Conservation (phyloP, 2,888 invertebrate genomes). For the Diploptera punctata region DNA sequence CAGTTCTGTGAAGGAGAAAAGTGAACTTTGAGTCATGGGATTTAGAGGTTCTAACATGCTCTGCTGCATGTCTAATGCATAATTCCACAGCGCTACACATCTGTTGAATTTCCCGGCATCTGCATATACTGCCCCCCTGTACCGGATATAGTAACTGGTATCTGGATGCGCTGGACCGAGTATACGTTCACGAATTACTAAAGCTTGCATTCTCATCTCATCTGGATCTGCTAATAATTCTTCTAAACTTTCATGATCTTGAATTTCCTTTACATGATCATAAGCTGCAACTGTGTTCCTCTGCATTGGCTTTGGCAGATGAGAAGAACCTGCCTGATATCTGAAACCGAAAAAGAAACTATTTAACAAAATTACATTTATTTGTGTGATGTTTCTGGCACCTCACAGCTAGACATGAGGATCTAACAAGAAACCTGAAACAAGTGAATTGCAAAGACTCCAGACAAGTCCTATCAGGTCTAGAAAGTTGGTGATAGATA, state of each 20-base stretch:
- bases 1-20: conserved; percentile 94
- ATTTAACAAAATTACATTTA: too few relatives aligned
- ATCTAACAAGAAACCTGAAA: too few relatives aligned
- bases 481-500: too few relatives aligned
- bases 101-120: conserved; percentile 89
- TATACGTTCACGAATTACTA: conserved; percentile 91
- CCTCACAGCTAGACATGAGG: too few relatives aligned
- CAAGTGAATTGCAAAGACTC: too few relatives aligned
- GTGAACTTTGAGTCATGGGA: conserved; percentile 93
- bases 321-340: conserved; percentile 66
- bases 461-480: too few relatives aligned
- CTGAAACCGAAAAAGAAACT: too few relatives aligned
- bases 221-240: conserved; percentile 92
- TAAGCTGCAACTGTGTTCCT: conserved; percentile 82
- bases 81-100: conserved; percentile 64
- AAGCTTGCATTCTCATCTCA: conserved; percentile 90
- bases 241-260: conserved; percentile 77
- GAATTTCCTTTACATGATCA: conserved; percentile 85
- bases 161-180: conserved; percentile 95
- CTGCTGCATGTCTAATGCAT: conserved; percentile 69
- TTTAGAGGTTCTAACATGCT: conserved; percentile 90
- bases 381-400: too few relatives aligned
- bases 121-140: conserved; percentile 92
- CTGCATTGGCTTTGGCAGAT: conserved; percentile 76
- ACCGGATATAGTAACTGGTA: conserved; percentile 95